Conservation (phyloP, 2,888 invertebrate species). For the Therioaphis trifolii region DNA sequence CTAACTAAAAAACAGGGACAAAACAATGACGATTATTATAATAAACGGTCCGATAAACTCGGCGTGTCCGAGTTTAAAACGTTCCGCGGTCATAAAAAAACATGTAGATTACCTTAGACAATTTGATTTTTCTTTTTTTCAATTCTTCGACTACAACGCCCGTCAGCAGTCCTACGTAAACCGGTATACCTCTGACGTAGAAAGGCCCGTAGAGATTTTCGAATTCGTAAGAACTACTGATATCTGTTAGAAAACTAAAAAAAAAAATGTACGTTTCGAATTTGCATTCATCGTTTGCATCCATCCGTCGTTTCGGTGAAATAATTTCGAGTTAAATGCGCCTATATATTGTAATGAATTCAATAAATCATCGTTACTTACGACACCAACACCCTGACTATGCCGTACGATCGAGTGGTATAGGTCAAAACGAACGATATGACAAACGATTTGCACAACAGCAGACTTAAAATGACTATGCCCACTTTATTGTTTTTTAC, state of each 20-base stretch:
- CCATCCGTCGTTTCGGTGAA: too few species aligned
- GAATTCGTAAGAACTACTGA: not conserved
- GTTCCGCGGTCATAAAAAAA: too few species aligned
- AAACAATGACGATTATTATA: too few species aligned
- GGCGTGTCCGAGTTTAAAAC: too few species aligned
- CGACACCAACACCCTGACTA: not conserved
- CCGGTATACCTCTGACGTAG: constrained; percentile 19
- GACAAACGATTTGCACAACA: not conserved
- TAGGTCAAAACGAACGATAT: not conserved
- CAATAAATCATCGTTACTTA: too few species aligned
- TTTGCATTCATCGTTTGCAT: too few species aligned
- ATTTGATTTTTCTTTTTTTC: not conserved
- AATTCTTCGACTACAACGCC: not conserved
- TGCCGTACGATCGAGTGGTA: not conserved
- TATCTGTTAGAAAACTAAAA: not conserved
- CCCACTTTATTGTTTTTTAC: not conserved
- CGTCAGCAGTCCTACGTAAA: not conserved
- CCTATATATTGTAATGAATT: too few species aligned
- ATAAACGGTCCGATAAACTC: too few species aligned
- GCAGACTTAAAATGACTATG: not conserved
- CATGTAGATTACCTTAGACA: constrained; percentile 17
- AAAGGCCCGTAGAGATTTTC: not conserved
- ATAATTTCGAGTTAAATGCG: too few species aligned
- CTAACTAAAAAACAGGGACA: not conserved
- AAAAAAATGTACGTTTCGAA: too few species aligned